phyloP scores from a whole-genome alignment of 2,797 vertebrate species.

The Lutjanus argentimaculatus region DNA sequence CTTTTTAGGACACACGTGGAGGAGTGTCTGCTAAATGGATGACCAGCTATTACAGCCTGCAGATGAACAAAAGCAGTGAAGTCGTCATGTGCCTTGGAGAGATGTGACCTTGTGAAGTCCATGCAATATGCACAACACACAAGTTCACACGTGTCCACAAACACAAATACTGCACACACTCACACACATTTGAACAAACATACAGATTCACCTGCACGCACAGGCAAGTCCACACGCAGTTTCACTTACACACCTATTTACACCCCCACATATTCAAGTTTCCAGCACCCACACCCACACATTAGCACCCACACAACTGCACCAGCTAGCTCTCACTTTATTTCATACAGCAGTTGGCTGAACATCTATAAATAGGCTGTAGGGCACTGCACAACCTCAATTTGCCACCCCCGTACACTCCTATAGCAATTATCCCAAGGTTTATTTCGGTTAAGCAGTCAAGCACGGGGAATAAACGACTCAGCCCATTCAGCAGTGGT shows the following conservation, averaged over 20 bases:
- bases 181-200: slow-evolving; percentile 8
- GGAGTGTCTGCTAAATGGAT: slow-evolving; percentile 30
- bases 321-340: slow-evolving; percentile 77
- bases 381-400: slow-evolving; percentile 86
- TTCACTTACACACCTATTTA: slow-evolving; percentile 42
- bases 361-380: slow-evolving; percentile 88
- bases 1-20: slow-evolving; percentile 28
- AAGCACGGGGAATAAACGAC: slow-evolving; percentile 84
- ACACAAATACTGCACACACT: slow-evolving; percentile 12
- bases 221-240: background rate
- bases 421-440: slow-evolving; percentile 88
- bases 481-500: slow-evolving; percentile 81
- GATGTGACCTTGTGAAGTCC: slow-evolving; percentile 68
- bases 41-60: slow-evolving; percentile 42
- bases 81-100: slow-evolving; percentile 52
- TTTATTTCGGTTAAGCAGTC: slow-evolving; percentile 88
- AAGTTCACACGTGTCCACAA: background rate
- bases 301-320: slow-evolving; percentile 67
- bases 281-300: slow-evolving; percentile 54
- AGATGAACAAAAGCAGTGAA: slow-evolving; percentile 55
- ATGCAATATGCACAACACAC: background rate
- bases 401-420: slow-evolving; percentile 86
- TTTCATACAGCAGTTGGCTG: slow-evolving; percentile 84
- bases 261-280: slow-evolving; percentile 44
- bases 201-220: slow-evolving; percentile 3